These are phyloP conservation scores for Ophraella communa DNA, from an alignment of 2,888 invertebrate species.

Conservation along the genomic window DNA sequence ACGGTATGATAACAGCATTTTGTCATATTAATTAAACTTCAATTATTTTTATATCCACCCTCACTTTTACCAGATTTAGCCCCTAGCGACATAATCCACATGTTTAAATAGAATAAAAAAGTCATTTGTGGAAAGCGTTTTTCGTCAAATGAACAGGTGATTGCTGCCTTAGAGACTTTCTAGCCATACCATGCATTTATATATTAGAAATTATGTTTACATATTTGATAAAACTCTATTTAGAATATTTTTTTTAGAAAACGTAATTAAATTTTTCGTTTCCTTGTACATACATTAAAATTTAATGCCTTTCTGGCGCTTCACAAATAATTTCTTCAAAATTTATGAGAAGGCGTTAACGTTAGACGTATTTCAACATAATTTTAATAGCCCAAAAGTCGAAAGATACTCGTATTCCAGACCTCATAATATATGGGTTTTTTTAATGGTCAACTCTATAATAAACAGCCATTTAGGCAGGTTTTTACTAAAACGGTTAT, in stretches of 20 bases:
- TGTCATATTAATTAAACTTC: no score
- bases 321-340: conserved; percentile 36
- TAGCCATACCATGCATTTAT: no score
- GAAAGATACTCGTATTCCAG: conserved; percentile 49
- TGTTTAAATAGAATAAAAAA: no score
- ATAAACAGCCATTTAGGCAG: conserved; percentile 54
- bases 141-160: no score
- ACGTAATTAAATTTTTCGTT: neutral
- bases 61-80: no score
- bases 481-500: conserved; percentile 53
- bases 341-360: conserved; percentile 54
- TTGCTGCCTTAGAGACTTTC: no score
- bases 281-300: neutral
- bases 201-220: no score
- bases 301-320: conserved; percentile 32
- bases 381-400: conserved; percentile 51
- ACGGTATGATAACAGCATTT: no score
- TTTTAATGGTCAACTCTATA: conserved; percentile 54
- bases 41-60: no score
- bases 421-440: conserved; percentile 53
- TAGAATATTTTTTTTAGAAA: neutral
- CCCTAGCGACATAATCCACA: no score
- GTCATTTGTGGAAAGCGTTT: no score
- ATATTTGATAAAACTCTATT: no score
- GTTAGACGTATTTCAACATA: conserved; percentile 53